A percentile compares a stretch with the other conserved stretches of the same genome.
Evolutionary conservation across 2,888 invertebrate species (phyloP).

Genomic region (Himalopsyche kuldschensis): DNA sequence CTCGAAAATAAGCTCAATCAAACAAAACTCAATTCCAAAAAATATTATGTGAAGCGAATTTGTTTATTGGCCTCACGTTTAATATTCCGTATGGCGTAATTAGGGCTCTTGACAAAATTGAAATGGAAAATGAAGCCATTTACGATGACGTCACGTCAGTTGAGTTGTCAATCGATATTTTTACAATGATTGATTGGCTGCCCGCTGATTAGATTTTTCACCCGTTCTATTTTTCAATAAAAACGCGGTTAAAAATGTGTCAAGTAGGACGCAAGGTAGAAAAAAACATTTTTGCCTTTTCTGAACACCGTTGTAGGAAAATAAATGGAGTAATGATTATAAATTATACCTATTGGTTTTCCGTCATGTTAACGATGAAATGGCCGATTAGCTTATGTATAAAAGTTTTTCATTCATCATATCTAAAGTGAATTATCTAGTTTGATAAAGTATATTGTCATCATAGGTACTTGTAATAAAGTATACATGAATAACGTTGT

Average conservation of each 20-base stretch:
- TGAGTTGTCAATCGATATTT: not conserved
- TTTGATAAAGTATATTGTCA: too few relatives aligned
- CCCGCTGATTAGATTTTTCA: not conserved
- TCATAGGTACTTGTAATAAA: too few relatives aligned
- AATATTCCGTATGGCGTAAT: not conserved
- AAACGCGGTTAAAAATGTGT: not conserved
- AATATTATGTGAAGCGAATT: not conserved
- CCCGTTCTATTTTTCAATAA: not conserved
- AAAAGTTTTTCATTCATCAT: too few relatives aligned
- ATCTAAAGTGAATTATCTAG: too few relatives aligned
- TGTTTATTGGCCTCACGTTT: not conserved
- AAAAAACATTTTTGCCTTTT: not conserved
- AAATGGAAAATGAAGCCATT: not conserved
- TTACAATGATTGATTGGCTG: not conserved
- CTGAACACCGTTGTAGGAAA: not conserved
- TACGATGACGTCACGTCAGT: not conserved
- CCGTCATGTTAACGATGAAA: too few relatives aligned
- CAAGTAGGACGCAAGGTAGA: not conserved
- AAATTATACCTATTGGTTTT: not conserved
- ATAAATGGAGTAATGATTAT: not conserved
- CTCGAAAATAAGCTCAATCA: too few relatives aligned
- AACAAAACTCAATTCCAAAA: not conserved
- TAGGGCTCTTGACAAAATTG: not conserved
- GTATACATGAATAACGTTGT: too few relatives aligned
- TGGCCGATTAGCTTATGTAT: too few relatives aligned